Base-by-base conservation (phyloP, 2,797 vertebrate genomes). In the Squalus acanthias region DNA sequence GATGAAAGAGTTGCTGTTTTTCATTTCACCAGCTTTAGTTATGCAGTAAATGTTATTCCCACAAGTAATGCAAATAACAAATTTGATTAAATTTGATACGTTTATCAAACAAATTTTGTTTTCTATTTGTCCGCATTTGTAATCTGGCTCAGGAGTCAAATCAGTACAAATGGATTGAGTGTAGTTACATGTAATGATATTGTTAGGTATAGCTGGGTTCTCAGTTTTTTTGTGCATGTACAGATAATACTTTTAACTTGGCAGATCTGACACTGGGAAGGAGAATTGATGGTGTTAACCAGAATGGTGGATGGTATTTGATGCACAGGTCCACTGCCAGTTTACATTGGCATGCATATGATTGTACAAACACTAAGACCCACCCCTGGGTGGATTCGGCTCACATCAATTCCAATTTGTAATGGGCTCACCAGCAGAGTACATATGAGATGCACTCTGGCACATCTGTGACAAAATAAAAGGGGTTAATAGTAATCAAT, bases 1-100 rank as follows among this genome's bases (percentile, higher is more conserved):
- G 91, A 93, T 93, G 63, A 93, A 93, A 93, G 91, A 46, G 63
- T 69, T 22, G n/a, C 63, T 65, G 57, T 65, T 93, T 93, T 69
- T 93, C 91, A 69, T 69, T 93, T 93, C n/a, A 69, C 63, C n/a
- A 69, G 91, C 46, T 50, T 85, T 20, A 50, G 46, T 50, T 50
- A 85, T 50, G 82, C 33, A 69, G 63, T 46, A 39, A 46, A 69
- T 46, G 17, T 69, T 69, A 69, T 63, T 13, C 57, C 15, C 29
- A 60, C 60, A 91, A 91, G 13, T 29, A 15, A 1, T 60, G 12
- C 88, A 91, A 63, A 91, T 22, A 69, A 69, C 17, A 92, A 79
- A 79, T 65, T 92, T 88, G 57, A 15, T 92, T 6, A 92, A 79
- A 79, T 65, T 92, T 88, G 29, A 15, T 92, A 13, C 17, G 60